Evolutionary conservation across 2,113 vertebrate genomes (phyloP).

Genomic region (Coptodon rendalli): DNA sequence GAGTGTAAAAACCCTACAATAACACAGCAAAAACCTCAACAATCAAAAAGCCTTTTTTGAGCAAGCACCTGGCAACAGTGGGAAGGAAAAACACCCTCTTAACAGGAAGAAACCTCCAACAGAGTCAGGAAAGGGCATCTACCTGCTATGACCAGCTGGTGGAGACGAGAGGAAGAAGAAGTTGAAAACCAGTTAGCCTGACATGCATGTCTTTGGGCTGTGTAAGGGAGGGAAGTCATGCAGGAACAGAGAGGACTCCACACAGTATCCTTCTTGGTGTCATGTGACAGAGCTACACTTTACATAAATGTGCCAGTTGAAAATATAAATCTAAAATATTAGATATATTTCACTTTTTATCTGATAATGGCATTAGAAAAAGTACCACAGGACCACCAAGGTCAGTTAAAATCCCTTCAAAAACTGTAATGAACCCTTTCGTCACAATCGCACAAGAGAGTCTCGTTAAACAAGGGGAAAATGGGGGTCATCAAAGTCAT

Average conservation of each 20-base stretch:
- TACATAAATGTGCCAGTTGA: not conserved
- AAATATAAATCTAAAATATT: not conserved
- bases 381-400: not conserved
- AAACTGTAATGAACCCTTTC: not conserved
- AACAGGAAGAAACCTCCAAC: not conserved
- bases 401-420: not conserved
- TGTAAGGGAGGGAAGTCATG: not conserved
- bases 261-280: not conserved
- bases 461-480: not conserved
- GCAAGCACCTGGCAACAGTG: not conserved
- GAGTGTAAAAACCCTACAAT: not conserved
- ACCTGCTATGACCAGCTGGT: too few species aligned
- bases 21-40: not conserved
- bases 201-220: not conserved
- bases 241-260: not conserved
- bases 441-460: not conserved
- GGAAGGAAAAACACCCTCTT: accelerated
- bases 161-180: too few species aligned
- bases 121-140: too few species aligned
- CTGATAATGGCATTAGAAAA: not conserved
- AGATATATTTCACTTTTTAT: not conserved
- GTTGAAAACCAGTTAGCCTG: not conserved
- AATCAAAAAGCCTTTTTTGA: not conserved
- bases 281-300: not conserved
- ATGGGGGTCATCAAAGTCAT: not conserved